Evolutionary conservation across 2,888 invertebrate genomes (phyloP), one percentile per base, ranked within the genome.

Genomic region (Heliconius ismenius): DNA sequence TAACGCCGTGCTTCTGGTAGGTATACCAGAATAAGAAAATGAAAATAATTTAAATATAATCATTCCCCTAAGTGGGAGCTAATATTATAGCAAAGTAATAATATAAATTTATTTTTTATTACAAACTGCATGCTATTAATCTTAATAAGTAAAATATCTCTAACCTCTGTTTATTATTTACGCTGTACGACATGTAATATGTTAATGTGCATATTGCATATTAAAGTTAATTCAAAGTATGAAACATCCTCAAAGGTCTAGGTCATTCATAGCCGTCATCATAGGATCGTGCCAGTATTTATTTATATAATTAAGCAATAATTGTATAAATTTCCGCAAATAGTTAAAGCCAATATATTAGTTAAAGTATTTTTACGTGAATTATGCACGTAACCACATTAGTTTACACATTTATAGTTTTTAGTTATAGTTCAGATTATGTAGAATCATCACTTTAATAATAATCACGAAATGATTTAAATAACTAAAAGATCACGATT

Each of bases 231-330:
- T 65, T 64, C 7, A 64, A 3, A 15, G 6, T 39, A 21, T 11
- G 36, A 36, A 65, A n/a, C 21, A 39, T 36, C n/a, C 11, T 28
- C 21, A 65, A 65, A 65, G 65, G 65, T 65, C 65, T 21, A 67
- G 65, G 65, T 36, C 32, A 64, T 32, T 64, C 0, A 3, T 64
- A 32, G 9, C 15, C 62, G 15, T 62, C 32, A 10, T 65, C 11
- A 6, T 36, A 36, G 11, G 65, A 11, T 65, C 65, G 65, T 65
- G 36, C n/a, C 36, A n/a, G 65, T 36, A 65, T 65, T 36, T n/a
- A 36, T 39, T n/a, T 36, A 36, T 65, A 36, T 4, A 64, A 65
- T 65, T 64, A 32, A 32, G 9, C 21, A 64, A 32, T 32, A 64
- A 64, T 63, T 64, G 63, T 64, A 64, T 64, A 18, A 18, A 21